phyloP scores from a whole-genome alignment of 2,797 vertebrate genomes.

The Melopsittacus undulatus region DNA sequence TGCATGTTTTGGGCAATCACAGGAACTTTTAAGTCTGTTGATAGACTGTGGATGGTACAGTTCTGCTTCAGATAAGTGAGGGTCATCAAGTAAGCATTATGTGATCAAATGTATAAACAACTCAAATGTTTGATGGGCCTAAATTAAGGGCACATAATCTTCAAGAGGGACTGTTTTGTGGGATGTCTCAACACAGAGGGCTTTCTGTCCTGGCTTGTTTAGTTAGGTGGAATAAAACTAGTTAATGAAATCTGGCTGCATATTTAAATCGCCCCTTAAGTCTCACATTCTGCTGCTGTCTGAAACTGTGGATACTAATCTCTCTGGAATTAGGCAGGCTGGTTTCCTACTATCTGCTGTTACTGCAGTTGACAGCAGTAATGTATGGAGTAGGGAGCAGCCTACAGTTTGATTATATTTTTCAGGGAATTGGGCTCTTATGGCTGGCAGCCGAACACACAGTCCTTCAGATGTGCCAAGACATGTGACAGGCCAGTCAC shows the following conservation, averaged over 20 bases:
- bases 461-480: background rate
- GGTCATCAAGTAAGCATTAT: background rate
- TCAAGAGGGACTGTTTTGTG: background rate
- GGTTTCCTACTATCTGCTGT: background rate
- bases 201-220: background rate
- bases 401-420: background rate
- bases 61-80: background rate
- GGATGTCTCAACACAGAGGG: background rate
- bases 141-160: background rate
- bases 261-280: background rate
- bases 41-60: background rate
- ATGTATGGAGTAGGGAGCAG: conserved; percentile 24
- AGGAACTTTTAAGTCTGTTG: background rate
- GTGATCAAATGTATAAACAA: background rate
- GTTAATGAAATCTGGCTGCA: background rate
- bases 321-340: background rate
- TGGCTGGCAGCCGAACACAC: conserved; percentile 23
- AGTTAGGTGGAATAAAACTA: background rate
- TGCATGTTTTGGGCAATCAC: background rate
- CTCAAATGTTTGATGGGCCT: background rate
- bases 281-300: background rate
- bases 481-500: conserved; percentile 3
- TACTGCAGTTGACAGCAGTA: conserved; percentile 25
- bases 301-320: background rate
- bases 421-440: conserved; percentile 55